Base-by-base conservation (phyloP, 2,888 invertebrate species). In the Gnatocerus cornutus region DNA sequence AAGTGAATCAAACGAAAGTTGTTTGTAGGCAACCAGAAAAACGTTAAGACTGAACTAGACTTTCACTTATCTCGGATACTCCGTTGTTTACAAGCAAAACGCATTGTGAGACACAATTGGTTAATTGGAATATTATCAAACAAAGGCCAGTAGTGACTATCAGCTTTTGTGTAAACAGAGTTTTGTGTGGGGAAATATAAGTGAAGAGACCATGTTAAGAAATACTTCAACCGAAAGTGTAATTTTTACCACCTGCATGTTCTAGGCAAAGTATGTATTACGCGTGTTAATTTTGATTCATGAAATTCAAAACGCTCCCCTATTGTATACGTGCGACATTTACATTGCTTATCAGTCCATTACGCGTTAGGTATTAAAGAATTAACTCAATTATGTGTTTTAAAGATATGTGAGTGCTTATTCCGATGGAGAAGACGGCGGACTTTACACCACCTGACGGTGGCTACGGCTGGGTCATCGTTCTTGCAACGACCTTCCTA, bases 401-500 rank as follows among this genome's bases (percentile, higher is more conserved):
- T 1, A 33, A 33, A 33, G 33, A 33, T 33, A 33, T 33, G 33
- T 33, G 33, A 33, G 29, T 29, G 29, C 5, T 39, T n/a, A n/a
- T 39, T n/a, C 8, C 41, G 41, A 63, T 63, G 63, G 53, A 63
- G 4, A 53, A 39, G 10, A 33, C 33, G 33, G n/a, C 33, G 33
- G 16, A 46, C 37, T 63, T 41, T 13, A 16, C 55, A 10, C 63
- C 71, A 7, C 86, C 85, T 1, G 87, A 87, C 73, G 86, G 85
- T 27, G 87, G 87, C 27, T 87, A 87, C 81, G 87, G 87, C 16
- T 87, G 87, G 87, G 76, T 86, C 37, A 81, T 87, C 39, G 83
- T 87, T 29, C 71, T 81, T 8, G 85, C 84, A 9, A 84, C 83
- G 46, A 82, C 85, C 29, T 74, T 87, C 61, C 83, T 84, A 66